Evolutionary conservation across 2,888 invertebrate species (phyloP).

Genomic region (Vanessa cardui): DNA sequence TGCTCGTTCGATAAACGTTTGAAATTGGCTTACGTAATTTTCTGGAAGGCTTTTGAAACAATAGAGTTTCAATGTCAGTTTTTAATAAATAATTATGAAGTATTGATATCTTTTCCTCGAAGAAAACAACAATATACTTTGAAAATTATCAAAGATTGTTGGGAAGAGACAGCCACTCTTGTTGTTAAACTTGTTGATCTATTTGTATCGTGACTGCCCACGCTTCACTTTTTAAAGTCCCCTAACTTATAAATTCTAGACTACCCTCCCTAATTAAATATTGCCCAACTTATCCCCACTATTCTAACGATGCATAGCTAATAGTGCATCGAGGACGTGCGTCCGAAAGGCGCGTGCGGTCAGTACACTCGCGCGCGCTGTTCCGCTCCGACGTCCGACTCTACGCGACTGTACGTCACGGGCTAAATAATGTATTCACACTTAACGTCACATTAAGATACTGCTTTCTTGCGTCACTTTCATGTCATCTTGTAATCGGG

Average conservation of each 20-base stretch:
- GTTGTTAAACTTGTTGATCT: not conserved
- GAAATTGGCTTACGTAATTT: no score
- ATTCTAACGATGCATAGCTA: constrained; percentile 63
- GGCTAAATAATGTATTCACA: constrained; percentile 21
- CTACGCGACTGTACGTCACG: constrained; percentile 51
- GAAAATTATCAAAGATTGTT: not conserved
- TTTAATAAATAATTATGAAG: no score
- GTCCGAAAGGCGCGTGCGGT: constrained; percentile 68
- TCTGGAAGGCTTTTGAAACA: no score
- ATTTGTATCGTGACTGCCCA: not conserved
- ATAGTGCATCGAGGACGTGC: constrained; percentile 57
- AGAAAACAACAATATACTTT: no score
- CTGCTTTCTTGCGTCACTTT: constrained; percentile 27
- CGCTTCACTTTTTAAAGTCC: not conserved
- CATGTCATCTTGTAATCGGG: constrained; percentile 18
- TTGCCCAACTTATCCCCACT: constrained; percentile 57
- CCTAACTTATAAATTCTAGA: constrained; percentile 11
- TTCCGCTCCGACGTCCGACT: constrained; percentile 61
- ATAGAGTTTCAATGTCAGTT: no score
- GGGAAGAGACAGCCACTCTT: not conserved
- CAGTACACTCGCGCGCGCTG: constrained; percentile 78
- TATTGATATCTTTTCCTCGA: no score
- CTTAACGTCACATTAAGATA: constrained; percentile 23
- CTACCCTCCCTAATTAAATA: constrained; percentile 41
- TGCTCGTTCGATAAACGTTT: no score